A percentile compares a stretch with the other conserved stretches of the same genome.
Evolutionary conservation across 2,113 vertebrate species (phyloP).

Genomic region (Sylvilagus bachmani): DNA sequence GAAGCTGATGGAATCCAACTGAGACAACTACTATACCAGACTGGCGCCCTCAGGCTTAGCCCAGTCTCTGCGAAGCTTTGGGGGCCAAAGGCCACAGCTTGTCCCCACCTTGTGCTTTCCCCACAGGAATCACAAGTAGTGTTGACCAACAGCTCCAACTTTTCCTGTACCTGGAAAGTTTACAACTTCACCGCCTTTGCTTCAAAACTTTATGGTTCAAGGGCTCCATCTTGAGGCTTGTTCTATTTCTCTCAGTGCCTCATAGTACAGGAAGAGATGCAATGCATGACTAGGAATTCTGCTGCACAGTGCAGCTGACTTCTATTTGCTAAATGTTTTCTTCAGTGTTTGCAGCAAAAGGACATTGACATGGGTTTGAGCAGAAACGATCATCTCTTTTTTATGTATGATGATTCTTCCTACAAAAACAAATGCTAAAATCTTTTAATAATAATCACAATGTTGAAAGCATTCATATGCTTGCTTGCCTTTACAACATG

Average conservation of each 20-base stretch:
- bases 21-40: background rate
- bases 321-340: constrained; percentile 27
- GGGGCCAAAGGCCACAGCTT: background rate
- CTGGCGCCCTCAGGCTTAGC: background rate
- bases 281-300: background rate
- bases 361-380: constrained; percentile 13
- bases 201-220: constrained; percentile 86
- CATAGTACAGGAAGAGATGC: background rate
- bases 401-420: background rate
- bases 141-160: background rate
- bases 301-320: background rate
- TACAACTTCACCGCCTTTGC: constrained; percentile 52
- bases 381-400: background rate
- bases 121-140: background rate
- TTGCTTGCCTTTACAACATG: background rate
- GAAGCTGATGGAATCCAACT: background rate
- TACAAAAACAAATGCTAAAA: background rate
- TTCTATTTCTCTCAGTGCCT: constrained; percentile 56
- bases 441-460: background rate
- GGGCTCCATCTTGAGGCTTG: constrained; percentile 90
- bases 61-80: background rate
- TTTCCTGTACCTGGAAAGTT: constrained; percentile 41
- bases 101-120: constrained; percentile 1
- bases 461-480: background rate
- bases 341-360: constrained; percentile 30